Percentiles rank a stretch among this genome's conserved stretches.
Conservation (phyloP, 2,113 vertebrate genomes). For the Trinectes maculatus region DNA sequence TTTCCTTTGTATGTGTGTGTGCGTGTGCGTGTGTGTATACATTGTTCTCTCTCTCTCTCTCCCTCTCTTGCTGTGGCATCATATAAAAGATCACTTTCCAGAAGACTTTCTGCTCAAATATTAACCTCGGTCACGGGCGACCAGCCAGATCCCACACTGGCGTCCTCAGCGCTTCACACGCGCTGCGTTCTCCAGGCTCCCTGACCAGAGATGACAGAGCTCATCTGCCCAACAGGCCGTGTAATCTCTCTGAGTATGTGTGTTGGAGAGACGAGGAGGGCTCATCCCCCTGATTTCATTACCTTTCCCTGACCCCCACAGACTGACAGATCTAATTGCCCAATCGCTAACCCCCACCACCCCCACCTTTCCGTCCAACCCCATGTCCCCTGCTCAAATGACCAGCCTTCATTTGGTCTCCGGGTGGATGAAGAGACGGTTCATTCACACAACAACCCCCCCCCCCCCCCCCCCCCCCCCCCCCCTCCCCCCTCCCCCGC, state of each 20-base stretch:
- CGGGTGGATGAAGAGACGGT: slow-evolving; percentile 71
- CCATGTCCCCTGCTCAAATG: slow-evolving; percentile 74
- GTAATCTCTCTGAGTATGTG: slow-evolving; percentile 82
- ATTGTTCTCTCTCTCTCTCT: too few species aligned
- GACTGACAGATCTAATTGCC: slow-evolving; percentile 86
- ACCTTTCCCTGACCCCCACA: slow-evolving; percentile 83
- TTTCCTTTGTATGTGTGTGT: too few species aligned
- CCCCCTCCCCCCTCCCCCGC: too few species aligned
- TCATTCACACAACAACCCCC: slow-evolving; percentile 67
- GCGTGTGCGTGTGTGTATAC: too few species aligned
- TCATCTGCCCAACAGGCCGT: slow-evolving; percentile 80
- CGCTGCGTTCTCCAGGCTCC: slow-evolving; percentile 68
- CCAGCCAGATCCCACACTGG: slow-evolving; percentile 70
- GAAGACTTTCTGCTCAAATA: slow-evolving; percentile 67
- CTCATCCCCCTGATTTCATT: slow-evolving; percentile 82
- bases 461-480: too few species aligned
- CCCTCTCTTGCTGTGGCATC: too few species aligned
- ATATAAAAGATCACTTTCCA: slow-evolving; percentile 71
- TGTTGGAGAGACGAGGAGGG: slow-evolving; percentile 78
- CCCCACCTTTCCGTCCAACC: slow-evolving; percentile 36
- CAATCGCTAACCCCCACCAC: slow-evolving; percentile 73
- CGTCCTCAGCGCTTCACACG: slow-evolving; percentile 71
- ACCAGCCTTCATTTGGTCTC: slow-evolving; percentile 71
- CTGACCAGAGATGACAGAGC: slow-evolving; percentile 77
- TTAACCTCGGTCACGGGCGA: slow-evolving; percentile 74